Conservation (phyloP, 1,140 invertebrate species). For the Sogatella furcifera region DNA sequence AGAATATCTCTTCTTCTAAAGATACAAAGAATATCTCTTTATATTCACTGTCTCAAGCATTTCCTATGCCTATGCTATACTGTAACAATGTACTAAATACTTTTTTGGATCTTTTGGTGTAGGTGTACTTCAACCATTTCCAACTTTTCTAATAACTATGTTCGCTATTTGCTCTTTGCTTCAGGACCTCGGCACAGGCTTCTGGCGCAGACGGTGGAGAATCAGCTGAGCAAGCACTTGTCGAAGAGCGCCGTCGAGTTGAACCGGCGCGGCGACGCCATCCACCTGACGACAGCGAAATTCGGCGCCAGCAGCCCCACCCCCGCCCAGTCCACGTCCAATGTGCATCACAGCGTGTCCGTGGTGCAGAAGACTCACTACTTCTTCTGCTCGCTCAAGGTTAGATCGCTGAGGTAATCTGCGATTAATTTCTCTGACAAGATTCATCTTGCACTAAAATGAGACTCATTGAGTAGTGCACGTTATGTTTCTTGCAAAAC, state of each 20-base stretch:
- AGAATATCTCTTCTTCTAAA: no score
- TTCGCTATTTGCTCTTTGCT: neutral
- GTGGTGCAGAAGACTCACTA: constrained; percentile 58
- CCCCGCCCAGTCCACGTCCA: constrained; percentile 30
- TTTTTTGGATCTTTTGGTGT: no score
- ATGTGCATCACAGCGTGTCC: constrained; percentile 31
- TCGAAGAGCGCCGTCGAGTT: constrained; percentile 37
- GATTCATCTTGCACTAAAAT: no score
- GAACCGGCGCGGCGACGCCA: constrained; percentile 15
- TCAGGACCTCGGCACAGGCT: neutral
- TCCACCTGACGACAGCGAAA: constrained; percentile 24
- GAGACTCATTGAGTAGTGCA: no score
- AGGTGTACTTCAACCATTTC: no score
- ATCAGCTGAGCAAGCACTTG: constrained; percentile 28
- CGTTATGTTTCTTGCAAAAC: no score
- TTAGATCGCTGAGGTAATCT: constrained; percentile 24
- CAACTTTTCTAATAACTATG: no score
- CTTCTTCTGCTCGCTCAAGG: constrained; percentile 54
- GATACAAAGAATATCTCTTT: no score
- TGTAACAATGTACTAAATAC: no score
- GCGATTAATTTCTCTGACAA: neutral
- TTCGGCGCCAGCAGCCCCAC: constrained; percentile 29
- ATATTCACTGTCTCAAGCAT: no score
- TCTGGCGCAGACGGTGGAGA: constrained; percentile 9
- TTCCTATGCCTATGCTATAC: no score